Percentiles rank a stretch among this genome's conserved stretches.
These are phyloP conservation scores for Gambusia yucatana DNA, from an alignment of 2,797 vertebrate species.

Conservation along the genomic window DNA sequence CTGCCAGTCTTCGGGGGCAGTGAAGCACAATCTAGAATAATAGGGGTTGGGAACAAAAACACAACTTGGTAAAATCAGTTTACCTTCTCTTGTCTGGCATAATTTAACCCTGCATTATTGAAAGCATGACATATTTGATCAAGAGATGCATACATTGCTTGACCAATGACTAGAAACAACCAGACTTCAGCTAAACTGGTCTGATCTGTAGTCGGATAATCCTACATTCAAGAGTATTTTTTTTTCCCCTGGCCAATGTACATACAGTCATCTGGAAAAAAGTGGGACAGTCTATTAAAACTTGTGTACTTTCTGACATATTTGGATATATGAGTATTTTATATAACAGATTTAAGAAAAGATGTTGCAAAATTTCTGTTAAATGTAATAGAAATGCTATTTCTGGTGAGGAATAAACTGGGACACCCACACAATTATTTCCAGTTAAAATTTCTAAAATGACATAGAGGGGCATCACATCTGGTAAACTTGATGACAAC, in stretches of 20 bases:
- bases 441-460: neutral
- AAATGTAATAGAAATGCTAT: neutral
- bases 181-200: neutral
- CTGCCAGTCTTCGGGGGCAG: conserved; percentile 14
- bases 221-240: neutral
- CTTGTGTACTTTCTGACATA: neutral
- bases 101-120: neutral
- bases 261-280: neutral
- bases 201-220: neutral
- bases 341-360: neutral
- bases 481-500: neutral
- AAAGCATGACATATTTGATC: neutral
- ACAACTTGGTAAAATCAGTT: neutral
- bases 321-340: neutral
- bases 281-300: neutral
- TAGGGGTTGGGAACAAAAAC: neutral
- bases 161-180: neutral
- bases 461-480: neutral
- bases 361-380: neutral
- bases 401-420: neutral
- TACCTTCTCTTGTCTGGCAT: conserved; percentile 7
- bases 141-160: neutral
- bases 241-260: neutral
- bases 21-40: conserved; percentile 17
- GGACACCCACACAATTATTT: neutral